phyloP scores from a whole-genome alignment of 30 jellyfish, hydroid and myxozoan species.

The Chironex yamaguchii region DNA sequence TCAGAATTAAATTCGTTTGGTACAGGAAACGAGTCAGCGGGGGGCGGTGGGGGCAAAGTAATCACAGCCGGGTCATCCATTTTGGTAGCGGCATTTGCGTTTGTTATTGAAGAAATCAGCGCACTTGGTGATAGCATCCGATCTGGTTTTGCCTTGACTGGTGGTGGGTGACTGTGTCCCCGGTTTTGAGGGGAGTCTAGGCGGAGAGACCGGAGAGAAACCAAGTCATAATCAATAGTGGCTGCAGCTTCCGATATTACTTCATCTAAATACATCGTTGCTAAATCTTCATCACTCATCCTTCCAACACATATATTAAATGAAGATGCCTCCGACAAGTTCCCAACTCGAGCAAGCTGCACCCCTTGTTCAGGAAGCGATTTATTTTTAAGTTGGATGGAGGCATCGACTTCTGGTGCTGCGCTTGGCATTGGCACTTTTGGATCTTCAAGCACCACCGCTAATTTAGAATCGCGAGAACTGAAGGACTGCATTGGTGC shows the following conservation, averaged over 20 bases:
- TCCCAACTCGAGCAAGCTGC: not conserved
- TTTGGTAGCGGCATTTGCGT: not conserved
- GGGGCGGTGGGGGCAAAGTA: slow-evolving; percentile 70
- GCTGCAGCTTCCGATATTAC: slow-evolving; percentile 83
- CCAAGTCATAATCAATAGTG: slow-evolving; percentile 66
- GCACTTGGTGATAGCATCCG: not conserved
- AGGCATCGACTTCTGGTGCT: not conserved
- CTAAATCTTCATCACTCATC: slow-evolving; percentile 40
- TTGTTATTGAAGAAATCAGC: not conserved
- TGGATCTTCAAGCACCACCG: not conserved
- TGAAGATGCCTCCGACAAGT: not conserved
- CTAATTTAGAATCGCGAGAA: not conserved
- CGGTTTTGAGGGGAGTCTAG: not conserved
- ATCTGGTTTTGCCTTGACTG: not conserved
- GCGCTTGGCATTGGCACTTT: not conserved
- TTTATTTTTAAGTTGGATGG: not conserved
- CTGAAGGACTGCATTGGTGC: not conserved
- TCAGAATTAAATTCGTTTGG: not conserved
- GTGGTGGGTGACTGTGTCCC: not conserved
- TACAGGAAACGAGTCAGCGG: slow-evolving; percentile 27
- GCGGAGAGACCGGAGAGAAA: slow-evolving; percentile 17
- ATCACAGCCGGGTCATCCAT: not conserved
- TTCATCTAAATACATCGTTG: slow-evolving; percentile 66
- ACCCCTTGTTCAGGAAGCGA: not conserved
- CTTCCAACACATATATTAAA: no score